phyloP scores from a whole-genome alignment of 2,888 invertebrate species.

The Euspilapteryx auroguttella region DNA sequence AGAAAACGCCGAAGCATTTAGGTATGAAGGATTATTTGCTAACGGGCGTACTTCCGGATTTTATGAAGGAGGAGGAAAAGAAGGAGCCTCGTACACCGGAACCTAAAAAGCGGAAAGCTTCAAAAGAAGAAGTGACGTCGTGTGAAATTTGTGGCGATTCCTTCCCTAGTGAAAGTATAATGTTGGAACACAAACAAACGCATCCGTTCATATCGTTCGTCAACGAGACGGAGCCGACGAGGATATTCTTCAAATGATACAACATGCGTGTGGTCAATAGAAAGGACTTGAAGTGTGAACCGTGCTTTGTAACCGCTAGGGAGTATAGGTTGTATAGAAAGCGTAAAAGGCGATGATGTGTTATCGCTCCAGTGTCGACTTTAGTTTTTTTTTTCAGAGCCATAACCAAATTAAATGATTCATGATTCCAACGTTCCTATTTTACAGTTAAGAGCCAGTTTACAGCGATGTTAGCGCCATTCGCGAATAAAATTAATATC shows the following conservation, averaged over 20 bases:
- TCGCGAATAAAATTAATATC: too few species aligned
- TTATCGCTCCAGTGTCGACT: too few species aligned
- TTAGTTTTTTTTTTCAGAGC: too few species aligned
- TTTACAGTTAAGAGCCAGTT: too few species aligned
- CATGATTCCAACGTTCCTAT: too few species aligned
- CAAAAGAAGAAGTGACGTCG: constrained; percentile 10
- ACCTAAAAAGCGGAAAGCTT: constrained; percentile 16
- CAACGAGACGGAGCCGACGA: constrained; percentile 45
- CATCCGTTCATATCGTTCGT: constrained; percentile 54
- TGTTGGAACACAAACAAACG: constrained; percentile 43
- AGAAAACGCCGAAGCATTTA: constrained; percentile 33
- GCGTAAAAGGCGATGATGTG: too few species aligned
- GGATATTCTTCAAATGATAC: constrained; percentile 49
- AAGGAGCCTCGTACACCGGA: constrained; percentile 16
- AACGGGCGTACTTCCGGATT: constrained; percentile 25
- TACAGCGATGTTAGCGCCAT: too few species aligned
- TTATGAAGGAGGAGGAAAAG: constrained; percentile 16
- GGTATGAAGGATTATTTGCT: constrained; percentile 40
- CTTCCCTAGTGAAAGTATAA: constrained; percentile 26
- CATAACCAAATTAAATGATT: too few species aligned
- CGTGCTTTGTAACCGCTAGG: too few species aligned
- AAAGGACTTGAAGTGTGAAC: too few species aligned
- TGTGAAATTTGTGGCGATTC: constrained; percentile 50
- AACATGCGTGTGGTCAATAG: too few species aligned
- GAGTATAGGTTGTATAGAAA: too few species aligned